A percentile compares a stretch with the other conserved stretches of the same genome.
These are phyloP conservation scores for Orbicella faveolata DNA, from an alignment of 64 coral and sea anemone species.

Conservation along the genomic window DNA sequence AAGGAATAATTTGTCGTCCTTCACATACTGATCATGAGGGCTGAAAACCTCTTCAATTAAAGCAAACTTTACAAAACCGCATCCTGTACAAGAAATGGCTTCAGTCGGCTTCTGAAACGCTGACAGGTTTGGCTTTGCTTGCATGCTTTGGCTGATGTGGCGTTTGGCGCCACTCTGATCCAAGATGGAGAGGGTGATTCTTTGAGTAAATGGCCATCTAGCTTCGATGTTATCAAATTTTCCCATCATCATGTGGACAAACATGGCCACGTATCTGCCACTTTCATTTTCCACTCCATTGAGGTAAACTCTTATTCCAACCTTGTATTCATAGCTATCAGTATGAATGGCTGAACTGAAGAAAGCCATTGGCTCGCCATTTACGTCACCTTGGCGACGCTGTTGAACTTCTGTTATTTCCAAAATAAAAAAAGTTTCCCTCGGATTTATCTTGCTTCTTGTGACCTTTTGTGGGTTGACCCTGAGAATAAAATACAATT, in stretches of 20 bases:
- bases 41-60: not conserved
- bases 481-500: too few relatives aligned
- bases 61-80: not conserved
- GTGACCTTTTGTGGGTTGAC: not conserved
- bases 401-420: not conserved
- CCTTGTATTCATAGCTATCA: not conserved
- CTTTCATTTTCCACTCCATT: not conserved
- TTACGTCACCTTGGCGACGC: not conserved
- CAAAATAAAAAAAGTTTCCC: not conserved
- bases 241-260: not conserved
- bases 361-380: not conserved
- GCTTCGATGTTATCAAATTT: not conserved
- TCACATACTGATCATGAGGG: not conserved
- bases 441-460: not conserved
- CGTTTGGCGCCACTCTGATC: not conserved
- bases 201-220: not conserved
- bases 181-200: not conserved
- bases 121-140: not conserved
- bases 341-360: not conserved
- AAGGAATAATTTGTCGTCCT: not conserved
- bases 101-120: not conserved
- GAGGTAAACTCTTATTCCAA: not conserved
- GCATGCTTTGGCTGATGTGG: not conserved
- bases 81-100: not conserved
- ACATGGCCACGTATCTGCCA: not conserved